Percentiles rank a stretch among this genome's conserved stretches.
Evolutionary conservation across 2,888 invertebrate genomes (phyloP).

Genomic region (Eupsilia transversa): DNA sequence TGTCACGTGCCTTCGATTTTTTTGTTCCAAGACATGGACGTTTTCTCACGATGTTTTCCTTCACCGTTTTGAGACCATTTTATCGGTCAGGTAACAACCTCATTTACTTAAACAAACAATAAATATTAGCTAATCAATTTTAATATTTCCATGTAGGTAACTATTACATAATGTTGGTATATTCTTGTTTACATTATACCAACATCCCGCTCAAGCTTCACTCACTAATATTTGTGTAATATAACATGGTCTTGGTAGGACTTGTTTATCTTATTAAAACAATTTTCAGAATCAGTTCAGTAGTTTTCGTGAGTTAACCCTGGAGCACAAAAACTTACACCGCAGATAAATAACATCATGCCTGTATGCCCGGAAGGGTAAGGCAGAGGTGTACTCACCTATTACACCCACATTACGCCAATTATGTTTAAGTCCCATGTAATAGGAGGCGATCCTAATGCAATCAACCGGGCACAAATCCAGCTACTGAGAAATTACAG

Average conservation of each 20-base stretch:
- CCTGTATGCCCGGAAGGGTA: no score
- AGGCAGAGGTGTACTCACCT: neutral
- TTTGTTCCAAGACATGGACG: neutral
- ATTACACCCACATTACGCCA: no score
- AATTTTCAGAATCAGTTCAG: neutral
- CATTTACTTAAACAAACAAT: constrained; percentile 20
- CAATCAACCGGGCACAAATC: no score
- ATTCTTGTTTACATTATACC: constrained; percentile 9
- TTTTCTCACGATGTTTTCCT: neutral
- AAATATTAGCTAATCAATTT: constrained; percentile 8
- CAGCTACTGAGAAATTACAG: no score
- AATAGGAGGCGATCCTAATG: no score
- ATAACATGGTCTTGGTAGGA: neutral
- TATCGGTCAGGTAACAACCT: neutral
- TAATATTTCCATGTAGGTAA: neutral
- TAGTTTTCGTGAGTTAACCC: neutral
- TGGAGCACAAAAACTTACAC: neutral
- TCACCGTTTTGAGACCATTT: neutral
- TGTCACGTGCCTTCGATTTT: neutral
- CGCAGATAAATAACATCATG: no score
- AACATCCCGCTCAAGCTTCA: neutral
- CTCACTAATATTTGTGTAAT: neutral
- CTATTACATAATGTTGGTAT: neutral
- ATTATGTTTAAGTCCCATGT: no score
- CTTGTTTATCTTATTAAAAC: constrained; percentile 14